Base-by-base conservation (phyloP, 2,888 invertebrate genomes). In the Drosophila kanekoi region DNA sequence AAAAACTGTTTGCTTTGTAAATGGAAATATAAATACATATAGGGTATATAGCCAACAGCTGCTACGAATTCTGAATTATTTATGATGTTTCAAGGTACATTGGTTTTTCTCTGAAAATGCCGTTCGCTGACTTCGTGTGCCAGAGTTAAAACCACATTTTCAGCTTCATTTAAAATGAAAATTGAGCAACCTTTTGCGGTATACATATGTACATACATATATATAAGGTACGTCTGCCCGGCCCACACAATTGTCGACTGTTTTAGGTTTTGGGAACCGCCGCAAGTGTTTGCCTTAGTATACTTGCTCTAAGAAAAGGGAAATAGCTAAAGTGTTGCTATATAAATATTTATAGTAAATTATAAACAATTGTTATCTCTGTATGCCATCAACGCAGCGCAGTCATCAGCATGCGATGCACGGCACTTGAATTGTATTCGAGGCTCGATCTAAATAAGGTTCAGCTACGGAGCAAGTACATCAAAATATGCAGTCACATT, bases 351-450 rank as follows among this genome's bases (percentile, higher is more conserved):
- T 81, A 77, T 77, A 67, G 72, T 40, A 48, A 56, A 72, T 54
- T 54, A 71, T 74, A 77, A 77, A 82, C 86, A 81, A 73, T 76
- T 81, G 66, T 63, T 83, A 83, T 86, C 83, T 81, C 69, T 84
- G 65, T 72, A 48, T 64, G 81, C 58, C 77, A 77, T 62, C 79
- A 65, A 48, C 60, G 41, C 40, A 48, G 13, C 40, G 35, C 54
- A 56, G 47, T 48, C 48, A 77, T 80, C 67, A 68, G 61, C 59
- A 76, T 75, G 72, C 86, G 54, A 60, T 70, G 63, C 57, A 38
- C 33, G 40, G 18, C 69, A 64, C 56, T 74, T 60, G 59, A 62
- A 33, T 44, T 48, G 9, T 47, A 64, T 60, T 44, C 53, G 58
- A 62, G 53, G 43, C 48, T 45, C 65, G 56, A 44, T 72, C 77